Percentiles rank a stretch among this genome's conserved stretches.
Evolutionary conservation across 2,797 vertebrate genomes (phyloP).

Genomic region (Bovichtus variegatus): DNA sequence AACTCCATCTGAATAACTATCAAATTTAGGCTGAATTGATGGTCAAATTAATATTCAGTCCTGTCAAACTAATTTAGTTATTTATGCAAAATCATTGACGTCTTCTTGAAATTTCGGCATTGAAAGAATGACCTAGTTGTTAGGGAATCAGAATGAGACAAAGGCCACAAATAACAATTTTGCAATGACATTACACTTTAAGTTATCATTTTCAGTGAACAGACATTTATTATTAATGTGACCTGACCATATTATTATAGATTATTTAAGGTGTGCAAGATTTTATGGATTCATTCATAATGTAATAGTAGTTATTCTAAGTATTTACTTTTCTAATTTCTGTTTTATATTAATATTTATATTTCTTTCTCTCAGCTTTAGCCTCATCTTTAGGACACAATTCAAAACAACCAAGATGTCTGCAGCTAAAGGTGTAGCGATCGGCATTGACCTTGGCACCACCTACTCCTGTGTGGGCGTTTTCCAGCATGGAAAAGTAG

Average conservation of each 20-base stretch:
- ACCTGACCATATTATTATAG: background rate
- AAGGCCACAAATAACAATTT: background rate
- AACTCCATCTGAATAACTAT: background rate
- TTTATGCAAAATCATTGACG: background rate
- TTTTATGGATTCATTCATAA: background rate
- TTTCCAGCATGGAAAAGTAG: slow-evolving; percentile 75
- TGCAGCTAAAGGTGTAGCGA: slow-evolving; percentile 55
- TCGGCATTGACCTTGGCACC: slow-evolving; percentile 77
- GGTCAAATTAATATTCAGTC: background rate
- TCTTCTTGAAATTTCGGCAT: background rate
- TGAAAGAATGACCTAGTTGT: background rate
- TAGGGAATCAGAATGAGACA: background rate
- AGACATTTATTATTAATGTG: background rate
- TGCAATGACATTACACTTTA: background rate
- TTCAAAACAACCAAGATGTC: slow-evolving; percentile 34
- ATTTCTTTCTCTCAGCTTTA: too few relatives aligned
- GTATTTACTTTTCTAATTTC: background rate
- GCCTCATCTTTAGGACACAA: background rate
- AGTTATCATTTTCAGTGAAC: background rate
- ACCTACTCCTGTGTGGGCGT: slow-evolving; percentile 77
- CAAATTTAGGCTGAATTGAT: background rate
- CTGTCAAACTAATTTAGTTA: background rate
- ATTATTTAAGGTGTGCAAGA: background rate
- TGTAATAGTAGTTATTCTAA: background rate
- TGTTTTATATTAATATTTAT: background rate